phyloP scores from a whole-genome alignment of 2,888 invertebrate species.

The Scaptodrosophila latifasciaeformis region DNA sequence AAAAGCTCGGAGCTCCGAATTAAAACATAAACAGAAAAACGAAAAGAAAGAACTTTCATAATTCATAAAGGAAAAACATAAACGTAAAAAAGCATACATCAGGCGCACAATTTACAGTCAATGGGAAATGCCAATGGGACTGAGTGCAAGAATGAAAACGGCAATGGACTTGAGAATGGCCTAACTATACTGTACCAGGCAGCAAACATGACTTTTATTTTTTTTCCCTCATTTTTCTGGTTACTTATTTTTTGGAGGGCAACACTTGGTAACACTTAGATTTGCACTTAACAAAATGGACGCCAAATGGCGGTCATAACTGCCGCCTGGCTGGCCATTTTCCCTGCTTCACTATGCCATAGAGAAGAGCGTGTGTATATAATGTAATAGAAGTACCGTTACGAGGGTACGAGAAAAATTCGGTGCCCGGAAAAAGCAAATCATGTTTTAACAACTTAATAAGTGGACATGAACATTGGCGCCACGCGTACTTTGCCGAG shows the following conservation, averaged over 20 bases:
- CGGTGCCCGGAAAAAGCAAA: slow-evolving; percentile 33
- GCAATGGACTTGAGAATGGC: background rate
- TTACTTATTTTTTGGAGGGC: no score
- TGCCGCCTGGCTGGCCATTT: background rate
- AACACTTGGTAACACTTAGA: slow-evolving; percentile 41
- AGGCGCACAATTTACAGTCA: background rate
- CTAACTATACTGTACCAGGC: no score
- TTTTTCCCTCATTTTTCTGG: no score
- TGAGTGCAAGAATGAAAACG: background rate
- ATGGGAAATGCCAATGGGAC: background rate
- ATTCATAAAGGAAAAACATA: slow-evolving; percentile 43
- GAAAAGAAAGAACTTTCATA: slow-evolving; percentile 43
- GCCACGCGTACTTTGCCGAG: no score
- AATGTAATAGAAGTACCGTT: no score
- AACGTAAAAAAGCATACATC: background rate
- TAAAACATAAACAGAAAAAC: slow-evolving; percentile 24
- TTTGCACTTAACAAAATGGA: slow-evolving; percentile 30
- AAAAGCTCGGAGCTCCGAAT: slow-evolving; percentile 9
- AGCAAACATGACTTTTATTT: no score
- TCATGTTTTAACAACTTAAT: slow-evolving; percentile 59
- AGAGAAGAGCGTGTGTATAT: no score
- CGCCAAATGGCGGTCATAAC: background rate
- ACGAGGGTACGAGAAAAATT: background rate
- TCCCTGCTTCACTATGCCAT: background rate
- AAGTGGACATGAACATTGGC: slow-evolving; percentile 30